Conservation (phyloP, 2,113 vertebrate species). For the Chrysemys picta region DNA sequence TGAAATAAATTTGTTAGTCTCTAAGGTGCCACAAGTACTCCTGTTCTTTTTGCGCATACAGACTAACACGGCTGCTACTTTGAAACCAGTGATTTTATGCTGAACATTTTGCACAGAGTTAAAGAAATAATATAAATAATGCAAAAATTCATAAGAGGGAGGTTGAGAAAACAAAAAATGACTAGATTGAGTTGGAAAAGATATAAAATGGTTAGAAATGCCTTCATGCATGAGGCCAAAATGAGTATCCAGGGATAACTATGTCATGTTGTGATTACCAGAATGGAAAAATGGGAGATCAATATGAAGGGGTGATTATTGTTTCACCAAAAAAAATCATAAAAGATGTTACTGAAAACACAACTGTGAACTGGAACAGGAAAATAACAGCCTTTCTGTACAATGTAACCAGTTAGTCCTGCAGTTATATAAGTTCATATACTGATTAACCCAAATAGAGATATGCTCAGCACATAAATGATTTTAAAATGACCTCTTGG, state of each 20-base stretch:
- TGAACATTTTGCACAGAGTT: not conserved
- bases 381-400: not conserved
- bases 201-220: fast-evolving
- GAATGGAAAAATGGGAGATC: not conserved
- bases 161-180: not conserved
- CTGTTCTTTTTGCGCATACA: too few relatives aligned
- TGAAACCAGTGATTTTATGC: not conserved
- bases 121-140: not conserved
- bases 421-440: not conserved
- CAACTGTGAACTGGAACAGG: not conserved
- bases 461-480: not conserved
- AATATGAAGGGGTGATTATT: fast-evolving
- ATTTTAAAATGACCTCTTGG: not conserved
- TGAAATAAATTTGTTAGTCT: too few relatives aligned
- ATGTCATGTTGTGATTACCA: not conserved
- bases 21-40: too few relatives aligned
- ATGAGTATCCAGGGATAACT: not conserved
- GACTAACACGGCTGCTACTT: too few relatives aligned
- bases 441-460: not conserved
- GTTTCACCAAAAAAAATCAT: not conserved
- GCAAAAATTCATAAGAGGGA: not conserved
- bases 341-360: not conserved
- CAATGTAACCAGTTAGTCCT: not conserved
- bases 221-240: not conserved
- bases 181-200: not conserved